Evolutionary conservation across 2,113 vertebrate genomes (phyloP).

Genomic region (Struthidea cinerea): DNA sequence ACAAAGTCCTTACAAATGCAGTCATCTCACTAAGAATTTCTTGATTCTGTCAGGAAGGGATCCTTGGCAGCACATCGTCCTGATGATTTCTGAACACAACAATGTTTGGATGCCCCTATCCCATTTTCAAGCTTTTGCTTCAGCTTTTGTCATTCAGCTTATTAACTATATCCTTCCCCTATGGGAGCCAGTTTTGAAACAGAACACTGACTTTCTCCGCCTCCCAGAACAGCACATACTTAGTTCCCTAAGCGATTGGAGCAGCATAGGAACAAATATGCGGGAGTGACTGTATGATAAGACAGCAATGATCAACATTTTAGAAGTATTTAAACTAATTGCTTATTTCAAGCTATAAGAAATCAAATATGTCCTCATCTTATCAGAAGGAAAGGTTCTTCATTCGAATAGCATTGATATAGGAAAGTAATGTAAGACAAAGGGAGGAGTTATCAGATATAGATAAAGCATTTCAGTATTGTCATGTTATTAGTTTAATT

Average conservation of each 20-base stretch:
- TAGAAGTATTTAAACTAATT: not conserved
- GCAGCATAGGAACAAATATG: not conserved
- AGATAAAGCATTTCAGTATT: not conserved
- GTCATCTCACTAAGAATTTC: not conserved
- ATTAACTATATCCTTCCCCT: not conserved
- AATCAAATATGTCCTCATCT: not conserved
- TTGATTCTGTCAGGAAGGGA: fast-evolving
- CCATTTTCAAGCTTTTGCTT: not conserved
- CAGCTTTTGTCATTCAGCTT: not conserved
- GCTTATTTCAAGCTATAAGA: not conserved
- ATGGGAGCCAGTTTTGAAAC: not conserved
- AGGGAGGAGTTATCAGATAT: not conserved
- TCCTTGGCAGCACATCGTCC: not conserved
- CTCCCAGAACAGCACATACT: not conserved
- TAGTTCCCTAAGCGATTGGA: not conserved
- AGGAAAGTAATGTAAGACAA: not conserved
- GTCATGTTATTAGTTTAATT: not conserved
- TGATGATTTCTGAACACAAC: not conserved
- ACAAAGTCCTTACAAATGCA: not conserved
- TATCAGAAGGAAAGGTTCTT: not conserved
- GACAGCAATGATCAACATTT: not conserved
- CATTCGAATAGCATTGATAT: not conserved
- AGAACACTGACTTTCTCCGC: not conserved
- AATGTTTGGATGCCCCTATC: not conserved
- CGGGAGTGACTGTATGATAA: not conserved